Base-by-base conservation (phyloP, 2,888 invertebrate genomes). In the Eupithecia inturbata region DNA sequence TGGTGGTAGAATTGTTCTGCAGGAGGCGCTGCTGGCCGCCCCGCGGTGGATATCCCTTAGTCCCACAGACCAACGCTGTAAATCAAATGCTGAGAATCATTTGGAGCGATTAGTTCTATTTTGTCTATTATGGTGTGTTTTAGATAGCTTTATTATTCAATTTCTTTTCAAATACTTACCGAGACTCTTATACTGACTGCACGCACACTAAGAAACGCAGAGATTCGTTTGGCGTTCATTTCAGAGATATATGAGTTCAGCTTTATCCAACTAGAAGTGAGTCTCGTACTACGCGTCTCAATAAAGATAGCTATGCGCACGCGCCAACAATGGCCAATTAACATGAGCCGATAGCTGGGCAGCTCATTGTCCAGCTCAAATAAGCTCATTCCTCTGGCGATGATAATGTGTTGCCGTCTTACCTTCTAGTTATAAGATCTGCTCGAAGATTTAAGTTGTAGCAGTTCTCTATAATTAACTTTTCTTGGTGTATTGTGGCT, bases 321-420 rank as follows among this genome's bases (percentile, higher is more conserved):
- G 63, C 19, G 63, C 63, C 33, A 33, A 64, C 63, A 64, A 64
- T 64, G 36, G 63, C 16, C 63, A 64, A 64, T 64, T 64, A 64
- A 64, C n/a, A 64, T 64, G 63, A 36, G 33, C 63, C 2, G 63
- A 19, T 63, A 33, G 63, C n/a, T 10, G n/a, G n/a, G n/a, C 7
- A 10, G 12, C 33, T 64, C 63, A 33, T 64, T 64, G 63, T 64
- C 33, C 36, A n/a, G 33, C 63, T 64, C 6, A 64, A 33, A 64
- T 64, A 64, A 64, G 63, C 63, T 64, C 49, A 67, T 67, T 67
- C 45, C 49, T 1, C 28, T 33, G 19, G 33, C 12, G 33, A 33
- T 64, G 10, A 64, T 64, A 33, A 64, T n/a, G n/a, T 53, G 49
- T 22, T 53, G 22, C 49, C 2, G 49, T n/a, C n/a, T 49, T 22